Conservation (phyloP, 2,888 invertebrate genomes). For the Lamellibrachia columna region DNA sequence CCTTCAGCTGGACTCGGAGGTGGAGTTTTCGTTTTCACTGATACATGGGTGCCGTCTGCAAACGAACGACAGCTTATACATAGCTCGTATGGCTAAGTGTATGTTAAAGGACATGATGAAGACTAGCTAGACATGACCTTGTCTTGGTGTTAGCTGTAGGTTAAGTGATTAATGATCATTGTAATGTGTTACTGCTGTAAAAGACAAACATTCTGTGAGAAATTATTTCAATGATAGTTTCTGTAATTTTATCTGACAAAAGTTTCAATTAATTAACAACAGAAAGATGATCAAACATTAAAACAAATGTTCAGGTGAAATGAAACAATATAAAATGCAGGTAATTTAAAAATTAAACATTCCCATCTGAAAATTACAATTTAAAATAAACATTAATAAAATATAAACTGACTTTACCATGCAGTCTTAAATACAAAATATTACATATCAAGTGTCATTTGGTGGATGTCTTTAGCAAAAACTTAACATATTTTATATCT, state of each 20-base stretch:
- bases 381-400: neutral
- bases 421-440: neutral
- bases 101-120: neutral
- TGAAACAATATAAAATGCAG: neutral
- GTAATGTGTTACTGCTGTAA: neutral
- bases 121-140: neutral
- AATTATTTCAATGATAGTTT: neutral
- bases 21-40: neutral
- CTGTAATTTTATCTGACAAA: neutral
- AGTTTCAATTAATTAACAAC: neutral
- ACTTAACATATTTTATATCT: neutral
- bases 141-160: neutral
- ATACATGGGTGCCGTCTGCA: neutral
- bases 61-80: neutral
- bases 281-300: neutral
- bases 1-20: neutral
- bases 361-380: no score
- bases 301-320: neutral
- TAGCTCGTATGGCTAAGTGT: neutral
- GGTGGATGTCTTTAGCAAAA: neutral
- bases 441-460: neutral
- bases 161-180: neutral
- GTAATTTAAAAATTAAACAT: neutral
- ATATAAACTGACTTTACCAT: neutral
- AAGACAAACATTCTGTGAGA: neutral